These are phyloP conservation scores for Julus scanicus DNA, from an alignment of 2,888 invertebrate genomes.

Conservation along the genomic window DNA sequence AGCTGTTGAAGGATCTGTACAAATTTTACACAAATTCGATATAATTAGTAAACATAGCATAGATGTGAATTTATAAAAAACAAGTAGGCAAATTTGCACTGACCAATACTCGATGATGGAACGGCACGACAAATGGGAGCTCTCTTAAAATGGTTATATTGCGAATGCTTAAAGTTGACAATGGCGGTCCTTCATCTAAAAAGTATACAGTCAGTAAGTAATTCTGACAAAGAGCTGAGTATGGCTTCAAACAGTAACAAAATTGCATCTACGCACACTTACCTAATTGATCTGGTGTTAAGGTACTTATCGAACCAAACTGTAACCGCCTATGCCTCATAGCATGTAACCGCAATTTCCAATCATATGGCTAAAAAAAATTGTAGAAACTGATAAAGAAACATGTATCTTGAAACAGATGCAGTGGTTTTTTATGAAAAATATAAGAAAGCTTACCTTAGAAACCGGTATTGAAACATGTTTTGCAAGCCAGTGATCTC, in stretches of 20 bases:
- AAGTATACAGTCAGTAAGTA: too few relatives aligned
- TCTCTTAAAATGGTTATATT: slow-evolving; percentile 89
- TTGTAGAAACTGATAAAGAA: not conserved
- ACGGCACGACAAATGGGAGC: slow-evolving; percentile 94
- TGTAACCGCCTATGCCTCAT: not conserved
- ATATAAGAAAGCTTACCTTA: slow-evolving; percentile 4
- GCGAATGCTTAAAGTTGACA: slow-evolving; percentile 87
- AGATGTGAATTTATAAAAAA: not conserved
- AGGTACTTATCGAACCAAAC: not conserved
- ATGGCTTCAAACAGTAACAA: too few relatives aligned
- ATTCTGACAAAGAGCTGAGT: too few relatives aligned
- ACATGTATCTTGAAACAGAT: too few relatives aligned
- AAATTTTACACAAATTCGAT: slow-evolving; percentile 51
- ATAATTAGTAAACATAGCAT: slow-evolving; percentile 45
- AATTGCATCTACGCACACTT: too few relatives aligned
- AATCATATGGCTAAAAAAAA: not conserved
- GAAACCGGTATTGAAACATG: slow-evolving; percentile 38
- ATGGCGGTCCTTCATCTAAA: slow-evolving; percentile 79
- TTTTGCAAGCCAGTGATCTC: slow-evolving; percentile 75
- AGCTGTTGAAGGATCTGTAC: slow-evolving; percentile 67
- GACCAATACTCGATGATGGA: slow-evolving; percentile 87
- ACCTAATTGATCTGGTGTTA: slow-evolving; percentile 29
- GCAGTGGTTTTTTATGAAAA: too few relatives aligned
- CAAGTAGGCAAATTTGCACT: slow-evolving; percentile 62
- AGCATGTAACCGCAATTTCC: not conserved